A percentile compares a stretch with the other conserved stretches of the same genome.
These are phyloP conservation scores for Halichondria panicea DNA, from an alignment of 37 sponge, comb jelly and placozoan species.

Conservation along the genomic window DNA sequence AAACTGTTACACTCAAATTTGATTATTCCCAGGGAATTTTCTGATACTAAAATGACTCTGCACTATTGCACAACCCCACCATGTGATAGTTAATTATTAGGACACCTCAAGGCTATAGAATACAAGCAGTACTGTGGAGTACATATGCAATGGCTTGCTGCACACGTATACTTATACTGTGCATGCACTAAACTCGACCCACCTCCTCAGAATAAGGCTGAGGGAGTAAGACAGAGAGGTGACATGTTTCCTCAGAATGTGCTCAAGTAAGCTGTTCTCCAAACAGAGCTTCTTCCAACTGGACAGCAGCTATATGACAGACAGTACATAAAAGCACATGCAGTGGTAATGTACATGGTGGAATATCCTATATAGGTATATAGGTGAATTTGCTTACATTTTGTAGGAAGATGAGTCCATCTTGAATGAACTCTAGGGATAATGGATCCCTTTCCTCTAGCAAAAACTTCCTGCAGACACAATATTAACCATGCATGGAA, in stretches of 20 bases:
- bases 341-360: too few species aligned
- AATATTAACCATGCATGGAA: too few species aligned
- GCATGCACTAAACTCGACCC: background rate
- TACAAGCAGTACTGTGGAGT: background rate
- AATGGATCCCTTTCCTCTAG: background rate
- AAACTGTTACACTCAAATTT: too few species aligned
- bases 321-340: background rate
- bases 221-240: constrained; percentile 29
- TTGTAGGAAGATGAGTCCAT: constrained; percentile 17
- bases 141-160: background rate
- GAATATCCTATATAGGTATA: too few species aligned
- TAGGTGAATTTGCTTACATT: constrained; percentile 17
- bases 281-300: constrained; percentile 24
- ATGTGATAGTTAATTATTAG: background rate
- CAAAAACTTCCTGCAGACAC: constrained; percentile 23
- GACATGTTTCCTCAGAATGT: constrained; percentile 12
- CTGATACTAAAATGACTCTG: too few species aligned
- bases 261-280: constrained; percentile 20
- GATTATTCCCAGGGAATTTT: too few species aligned
- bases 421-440: background rate
- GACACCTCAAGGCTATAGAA: background rate
- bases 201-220: constrained; percentile 42
- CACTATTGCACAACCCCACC: background rate
- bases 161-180: background rate
- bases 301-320: constrained; percentile 15